Conservation (phyloP, 2,888 invertebrate species). For the Drosophila mimica region DNA sequence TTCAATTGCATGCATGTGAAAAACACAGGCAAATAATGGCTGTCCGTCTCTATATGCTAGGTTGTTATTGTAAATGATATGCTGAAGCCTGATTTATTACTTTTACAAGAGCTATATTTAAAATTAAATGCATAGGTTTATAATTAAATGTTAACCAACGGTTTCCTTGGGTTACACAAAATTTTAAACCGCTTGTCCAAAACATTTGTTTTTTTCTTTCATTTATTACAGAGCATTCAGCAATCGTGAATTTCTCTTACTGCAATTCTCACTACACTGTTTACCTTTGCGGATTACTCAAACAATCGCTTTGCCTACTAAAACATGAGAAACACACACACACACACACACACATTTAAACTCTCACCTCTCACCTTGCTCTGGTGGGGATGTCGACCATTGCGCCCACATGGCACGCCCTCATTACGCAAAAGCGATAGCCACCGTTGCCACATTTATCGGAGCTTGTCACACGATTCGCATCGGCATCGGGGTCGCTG, state of each 20-base stretch:
- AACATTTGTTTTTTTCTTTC: neutral
- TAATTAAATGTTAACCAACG: too few species aligned
- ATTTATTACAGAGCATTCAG: neutral
- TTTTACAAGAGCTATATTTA: neutral
- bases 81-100: neutral
- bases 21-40: neutral
- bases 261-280: constrained; percentile 9
- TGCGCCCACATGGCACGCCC: constrained; percentile 33
- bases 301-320: constrained; percentile 14
- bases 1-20: constrained; percentile 15
- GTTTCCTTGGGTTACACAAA: neutral
- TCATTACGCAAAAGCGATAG: constrained; percentile 43
- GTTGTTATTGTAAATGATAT: neutral
- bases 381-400: constrained; percentile 35
- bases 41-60: fast-evolving
- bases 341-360: neutral
- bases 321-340: neutral
- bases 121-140: neutral
- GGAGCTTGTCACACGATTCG: constrained; percentile 52
- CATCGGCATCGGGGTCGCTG: constrained; percentile 6
- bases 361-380: constrained; percentile 21
- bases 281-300: constrained; percentile 26
- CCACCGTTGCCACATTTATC: constrained; percentile 34
- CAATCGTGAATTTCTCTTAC: neutral
- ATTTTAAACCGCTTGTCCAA: neutral